Evolutionary conservation across 2,888 invertebrate genomes (phyloP).

Genomic region (Apeira syringaria): DNA sequence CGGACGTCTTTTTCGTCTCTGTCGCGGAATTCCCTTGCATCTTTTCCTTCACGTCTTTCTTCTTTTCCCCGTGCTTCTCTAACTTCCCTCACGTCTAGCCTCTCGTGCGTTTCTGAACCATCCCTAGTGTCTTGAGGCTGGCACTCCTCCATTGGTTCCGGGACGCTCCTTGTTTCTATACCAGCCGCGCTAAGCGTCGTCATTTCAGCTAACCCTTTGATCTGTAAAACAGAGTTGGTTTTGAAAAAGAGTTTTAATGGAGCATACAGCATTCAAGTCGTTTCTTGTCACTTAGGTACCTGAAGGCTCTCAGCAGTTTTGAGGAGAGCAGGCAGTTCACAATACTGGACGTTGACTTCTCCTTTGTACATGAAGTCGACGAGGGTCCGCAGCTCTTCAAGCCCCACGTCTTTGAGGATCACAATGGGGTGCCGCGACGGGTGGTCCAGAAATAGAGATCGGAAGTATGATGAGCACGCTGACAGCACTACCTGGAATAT

Average conservation of each 20-base stretch:
- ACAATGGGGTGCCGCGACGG: conserved; percentile 96
- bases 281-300: conserved; percentile 58
- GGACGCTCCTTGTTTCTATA: conserved; percentile 75
- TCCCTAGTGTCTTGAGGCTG: conserved; percentile 64
- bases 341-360: conserved; percentile 97
- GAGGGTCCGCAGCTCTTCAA: conserved; percentile 94
- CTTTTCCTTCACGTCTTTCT: conserved; percentile 64
- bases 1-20: conserved; percentile 64
- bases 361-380: conserved; percentile 99
- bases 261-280: not conserved
- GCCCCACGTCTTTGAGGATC: conserved; percentile 96
- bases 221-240: conserved; percentile 52
- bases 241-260: not conserved
- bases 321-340: conserved; percentile 94
- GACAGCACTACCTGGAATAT: conserved; percentile 92
- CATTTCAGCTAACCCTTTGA: conserved; percentile 96
- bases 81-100: conserved; percentile 58
- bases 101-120: conserved; percentile 60
- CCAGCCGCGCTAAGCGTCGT: conserved; percentile 90
- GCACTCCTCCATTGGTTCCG: conserved; percentile 79
- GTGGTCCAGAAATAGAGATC: conserved; percentile 96
- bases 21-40: conserved; percentile 58
- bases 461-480: conserved; percentile 97
- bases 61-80: conserved; percentile 67
- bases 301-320: conserved; percentile 97